Base-by-base conservation (phyloP, 2,888 invertebrate species). In the Hypercompe scribonia region DNA sequence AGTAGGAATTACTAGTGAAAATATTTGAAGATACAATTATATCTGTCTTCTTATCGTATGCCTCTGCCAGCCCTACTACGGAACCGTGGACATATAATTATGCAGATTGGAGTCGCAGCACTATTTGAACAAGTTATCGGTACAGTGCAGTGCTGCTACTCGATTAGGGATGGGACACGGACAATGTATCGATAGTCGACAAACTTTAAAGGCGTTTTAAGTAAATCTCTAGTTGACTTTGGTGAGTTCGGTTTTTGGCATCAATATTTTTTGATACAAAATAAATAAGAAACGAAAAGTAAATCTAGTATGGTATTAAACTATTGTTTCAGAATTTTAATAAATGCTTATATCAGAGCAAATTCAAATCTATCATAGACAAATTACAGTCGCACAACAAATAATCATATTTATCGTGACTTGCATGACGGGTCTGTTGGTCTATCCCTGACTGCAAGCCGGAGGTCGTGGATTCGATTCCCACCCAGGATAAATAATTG, bases 101-200 rank as follows among this genome's bases (percentile, higher is more conserved):
- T 91, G 90, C 86, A 90, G 84, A 91, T 90, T 85, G 87, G 74
- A 88, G 86, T 87, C 90, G 78, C 90, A 88, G 88, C 91, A 90
- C 90, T 91, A 91, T 91, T 90, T 90, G 90, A 84, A 84, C 85
- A 82, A 82, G 88, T 86, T 91, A 91, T 91, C 90, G 84, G 79
- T 77, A 72, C 81, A 65, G 74, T 81, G 85, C 90, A 90, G 90
- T 81, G 82, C 68, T 77, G 79, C 83, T 80, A 76, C 81, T 70
- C 73, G 63, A 73, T 58, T 80, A 84, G 81, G 65, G 80, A 77
- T 80, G 84, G 66, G 79, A 78, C 75, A 68, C 10, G 39, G 0
- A 8, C 31, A 1, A 24, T 31, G 13, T 68, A 71, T 71, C 68
- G 65, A 68, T 74, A 42, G 46, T 61, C 13, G 15, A 34, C 24